A percentile compares a stretch with the other conserved stretches of the same genome.
phyloP scores from a whole-genome alignment of 37 sponge, comb jelly and placozoan species.

The Crambe crambe region DNA sequence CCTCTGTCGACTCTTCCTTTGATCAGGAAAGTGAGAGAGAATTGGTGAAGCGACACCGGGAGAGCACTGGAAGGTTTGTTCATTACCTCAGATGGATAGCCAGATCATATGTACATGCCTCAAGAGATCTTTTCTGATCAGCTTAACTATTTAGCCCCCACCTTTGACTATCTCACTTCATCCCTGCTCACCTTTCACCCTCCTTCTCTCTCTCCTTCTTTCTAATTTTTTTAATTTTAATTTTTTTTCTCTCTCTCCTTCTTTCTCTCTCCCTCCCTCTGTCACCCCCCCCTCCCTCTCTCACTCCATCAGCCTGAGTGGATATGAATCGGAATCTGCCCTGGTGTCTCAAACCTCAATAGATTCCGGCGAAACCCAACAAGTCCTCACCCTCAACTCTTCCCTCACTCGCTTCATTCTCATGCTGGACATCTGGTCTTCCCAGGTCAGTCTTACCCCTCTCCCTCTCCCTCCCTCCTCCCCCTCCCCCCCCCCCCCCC shows the following conservation, averaged over 20 bases:
- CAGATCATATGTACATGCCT: too few relatives aligned
- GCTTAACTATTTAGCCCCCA: too few relatives aligned
- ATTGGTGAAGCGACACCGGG: neutral
- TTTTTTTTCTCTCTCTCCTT: neutral
- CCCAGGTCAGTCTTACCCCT: constrained; percentile 41
- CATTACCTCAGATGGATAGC: neutral
- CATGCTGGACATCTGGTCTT: constrained; percentile 66
- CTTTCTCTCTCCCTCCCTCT: neutral
- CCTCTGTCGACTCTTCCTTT: neutral
- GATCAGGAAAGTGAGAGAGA: constrained; percentile 12
- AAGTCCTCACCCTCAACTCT: constrained; percentile 23
- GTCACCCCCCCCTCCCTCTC: neutral
- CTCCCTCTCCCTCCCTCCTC: neutral
- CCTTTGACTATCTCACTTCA: neutral
- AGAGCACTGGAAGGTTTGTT: constrained; percentile 27
- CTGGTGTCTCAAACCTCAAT: constrained; percentile 46
- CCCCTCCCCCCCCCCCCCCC: too few relatives aligned
- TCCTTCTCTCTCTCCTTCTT: neutral
- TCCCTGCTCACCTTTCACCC: neutral
- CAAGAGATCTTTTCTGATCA: too few relatives aligned
- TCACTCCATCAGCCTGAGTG: constrained; percentile 20
- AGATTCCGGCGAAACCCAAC: neutral
- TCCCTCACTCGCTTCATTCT: constrained; percentile 57
- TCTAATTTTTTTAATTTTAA: too few relatives aligned
- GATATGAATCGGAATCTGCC: constrained; percentile 33